Evolutionary conservation across 1,140 invertebrate species (phyloP).

Genomic region (Meteorus sp.): DNA sequence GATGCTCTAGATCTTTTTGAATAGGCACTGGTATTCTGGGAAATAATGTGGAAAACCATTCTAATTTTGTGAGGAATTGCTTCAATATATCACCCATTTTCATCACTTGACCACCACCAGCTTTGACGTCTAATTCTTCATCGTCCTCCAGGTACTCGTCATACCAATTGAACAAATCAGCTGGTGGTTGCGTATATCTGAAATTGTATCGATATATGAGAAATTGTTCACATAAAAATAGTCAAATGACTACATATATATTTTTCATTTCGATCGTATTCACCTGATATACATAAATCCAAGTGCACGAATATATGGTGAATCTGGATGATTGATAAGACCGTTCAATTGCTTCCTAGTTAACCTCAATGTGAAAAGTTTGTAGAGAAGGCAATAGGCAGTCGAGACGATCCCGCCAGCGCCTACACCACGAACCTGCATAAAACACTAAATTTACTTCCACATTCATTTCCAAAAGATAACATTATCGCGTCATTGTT

Average conservation of each 20-base stretch:
- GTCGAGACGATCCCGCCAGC: constrained; percentile 99
- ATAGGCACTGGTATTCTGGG: constrained; percentile 99
- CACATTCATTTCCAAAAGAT: constrained; percentile 40
- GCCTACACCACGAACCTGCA: constrained; percentile 93
- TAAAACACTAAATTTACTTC: constrained; percentile 50
- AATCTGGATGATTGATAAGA: constrained; percentile 93
- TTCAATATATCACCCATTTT: constrained; percentile 93
- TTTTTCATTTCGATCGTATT: constrained; percentile 38
- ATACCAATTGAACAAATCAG: constrained; percentile 96
- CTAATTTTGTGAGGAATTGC: constrained; percentile 93
- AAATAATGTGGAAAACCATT: constrained; percentile 98
- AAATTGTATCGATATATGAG: constrained; percentile 49
- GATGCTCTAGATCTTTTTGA: constrained; percentile 86
- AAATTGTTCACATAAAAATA: constrained; percentile 20
- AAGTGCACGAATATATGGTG: constrained; percentile 94
- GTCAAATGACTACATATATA: constrained; percentile 15
- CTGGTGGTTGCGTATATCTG: constrained; percentile 95
- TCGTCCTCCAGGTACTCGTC: constrained; percentile 94
- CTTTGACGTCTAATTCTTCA: constrained; percentile 96
- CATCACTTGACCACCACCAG: constrained; percentile 92
- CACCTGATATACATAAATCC: constrained; percentile 94
- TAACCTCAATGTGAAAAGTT: constrained; percentile 93
- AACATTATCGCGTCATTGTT: constrained; percentile 38
- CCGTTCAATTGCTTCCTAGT: constrained; percentile 97
- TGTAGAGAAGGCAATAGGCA: constrained; percentile 97